phyloP scores from a whole-genome alignment of 1,140 invertebrate genomes.

The Ips typographus region DNA sequence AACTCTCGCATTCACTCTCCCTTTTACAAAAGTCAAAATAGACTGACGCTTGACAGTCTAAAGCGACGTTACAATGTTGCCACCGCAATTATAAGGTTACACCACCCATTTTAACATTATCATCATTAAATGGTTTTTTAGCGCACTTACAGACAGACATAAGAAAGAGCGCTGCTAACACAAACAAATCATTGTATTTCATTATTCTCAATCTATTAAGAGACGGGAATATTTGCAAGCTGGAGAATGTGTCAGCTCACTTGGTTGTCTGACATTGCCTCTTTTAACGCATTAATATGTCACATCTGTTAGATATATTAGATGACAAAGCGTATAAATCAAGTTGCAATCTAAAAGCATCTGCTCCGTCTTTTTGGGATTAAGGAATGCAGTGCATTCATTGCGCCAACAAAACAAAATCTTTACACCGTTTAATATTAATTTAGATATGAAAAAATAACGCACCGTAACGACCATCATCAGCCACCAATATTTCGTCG shows the following conservation, averaged over 20 bases:
- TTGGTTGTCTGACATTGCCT: constrained; percentile 15
- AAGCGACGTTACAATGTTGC: too few species aligned
- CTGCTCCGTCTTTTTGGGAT: not conserved
- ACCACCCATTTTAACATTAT: too few species aligned
- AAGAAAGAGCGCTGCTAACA: too few species aligned
- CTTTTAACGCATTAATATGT: constrained; percentile 28
- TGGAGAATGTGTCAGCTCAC: constrained; percentile 16
- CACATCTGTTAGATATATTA: constrained; percentile 29
- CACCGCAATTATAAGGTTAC: too few species aligned
- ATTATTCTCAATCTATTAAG: not conserved
- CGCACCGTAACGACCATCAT: constrained; percentile 68
- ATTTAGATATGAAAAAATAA: constrained; percentile 9
- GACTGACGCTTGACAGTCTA: too few species aligned
- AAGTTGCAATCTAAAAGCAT: constrained; percentile 19
- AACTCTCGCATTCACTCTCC: too few species aligned
- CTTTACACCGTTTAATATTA: not conserved
- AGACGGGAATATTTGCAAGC: constrained; percentile 16
- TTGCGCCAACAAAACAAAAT: too few species aligned
- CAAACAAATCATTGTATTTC: not conserved
- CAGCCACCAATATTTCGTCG: constrained; percentile 63
- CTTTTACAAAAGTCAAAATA: too few species aligned
- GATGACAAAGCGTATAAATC: constrained; percentile 21
- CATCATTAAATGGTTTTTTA: too few species aligned
- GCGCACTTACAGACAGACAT: too few species aligned
- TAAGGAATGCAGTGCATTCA: not conserved